phyloP scores from a whole-genome alignment of 2,797 vertebrate genomes.

The Acanthis flammea region DNA sequence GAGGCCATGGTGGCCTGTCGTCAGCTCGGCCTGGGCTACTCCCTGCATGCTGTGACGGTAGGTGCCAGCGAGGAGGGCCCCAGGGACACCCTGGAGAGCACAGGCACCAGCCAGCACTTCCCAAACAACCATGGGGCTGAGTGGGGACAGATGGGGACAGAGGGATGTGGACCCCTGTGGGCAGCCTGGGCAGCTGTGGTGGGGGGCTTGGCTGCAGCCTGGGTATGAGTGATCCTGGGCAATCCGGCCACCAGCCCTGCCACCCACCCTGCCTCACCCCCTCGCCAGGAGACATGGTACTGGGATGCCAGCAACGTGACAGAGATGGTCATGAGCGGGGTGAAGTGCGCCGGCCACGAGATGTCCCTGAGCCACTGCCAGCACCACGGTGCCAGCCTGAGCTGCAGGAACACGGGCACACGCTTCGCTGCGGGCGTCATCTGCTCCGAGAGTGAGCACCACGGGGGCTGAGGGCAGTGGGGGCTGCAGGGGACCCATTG shows the following conservation, averaged over 20 bases:
- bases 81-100: fast-evolving
- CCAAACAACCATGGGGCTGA: fast-evolving
- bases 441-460: conserved; percentile 93
- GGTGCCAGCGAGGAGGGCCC: conserved; percentile 62
- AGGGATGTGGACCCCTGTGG: fast-evolving
- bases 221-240: fast-evolving
- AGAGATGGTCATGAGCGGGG: conserved; percentile 91
- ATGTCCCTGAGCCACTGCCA: conserved; percentile 90
- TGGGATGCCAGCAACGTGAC: conserved; percentile 94
- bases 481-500: background rate
- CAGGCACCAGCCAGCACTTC: background rate
- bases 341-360: conserved; percentile 89
- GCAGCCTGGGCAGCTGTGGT: background rate
- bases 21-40: conserved; percentile 89
- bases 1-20: conserved; percentile 92
- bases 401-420: conserved; percentile 84
- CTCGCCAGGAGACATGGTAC: conserved; percentile 95
- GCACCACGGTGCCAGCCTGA: conserved; percentile 80
- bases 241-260: background rate
- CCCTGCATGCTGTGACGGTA: conserved; percentile 89
- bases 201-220: background rate
- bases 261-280: background rate
- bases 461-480: fast-evolving
- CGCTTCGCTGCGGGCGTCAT: conserved; percentile 93
- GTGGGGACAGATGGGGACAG: background rate